Base-by-base conservation (phyloP, 1,140 invertebrate species). In the Melitaea cinxia region DNA sequence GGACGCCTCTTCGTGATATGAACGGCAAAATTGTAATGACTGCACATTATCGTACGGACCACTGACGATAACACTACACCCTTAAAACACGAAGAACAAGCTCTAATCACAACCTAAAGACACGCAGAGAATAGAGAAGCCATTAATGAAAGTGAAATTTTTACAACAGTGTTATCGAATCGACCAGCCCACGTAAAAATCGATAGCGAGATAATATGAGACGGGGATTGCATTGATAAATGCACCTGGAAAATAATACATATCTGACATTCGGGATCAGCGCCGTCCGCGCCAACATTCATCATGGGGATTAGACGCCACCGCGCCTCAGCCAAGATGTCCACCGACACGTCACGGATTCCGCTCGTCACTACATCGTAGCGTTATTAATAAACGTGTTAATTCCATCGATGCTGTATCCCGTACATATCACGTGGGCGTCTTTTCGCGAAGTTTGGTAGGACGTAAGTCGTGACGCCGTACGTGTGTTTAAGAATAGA, bases 1-100 rank as follows among this genome's bases (percentile, higher is more conserved):
- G 78, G 67, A 80, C 77, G 68, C 54, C 19, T 70, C 55, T 57
- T 37, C 52, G 53, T 60, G 68, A 68, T 68, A 56, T 33, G 50
- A 65, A 60, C 66, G 39, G 23, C 45, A 67, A 39, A 52, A 55
- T 65, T 56, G 39, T 47, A 63, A 37, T 66, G 55, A 54, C 35
- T 52, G 15, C 54, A 58, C 64, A 45, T 59, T 65, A 58, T 57
- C 54, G 45, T 57, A 60, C 58, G 21, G 30, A 60, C 45, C 42
- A 33, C 33, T 59, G 37, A 28, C 23, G 23, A 57, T 57, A 39
- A 37, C 17, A n/a, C 21, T 1, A 35, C 4, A 21, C 37, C 5
- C 52, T 37, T 37, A 54, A 37, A 39, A 14, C 12, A 39, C 19
- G 14, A 15, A 10, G 21, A 47, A 23, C 42, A 47, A 9, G 19